A percentile compares a stretch with the other conserved stretches of the same genome.
Conservation (phyloP, 2,888 invertebrate species). For the Dascillus cervinus region DNA sequence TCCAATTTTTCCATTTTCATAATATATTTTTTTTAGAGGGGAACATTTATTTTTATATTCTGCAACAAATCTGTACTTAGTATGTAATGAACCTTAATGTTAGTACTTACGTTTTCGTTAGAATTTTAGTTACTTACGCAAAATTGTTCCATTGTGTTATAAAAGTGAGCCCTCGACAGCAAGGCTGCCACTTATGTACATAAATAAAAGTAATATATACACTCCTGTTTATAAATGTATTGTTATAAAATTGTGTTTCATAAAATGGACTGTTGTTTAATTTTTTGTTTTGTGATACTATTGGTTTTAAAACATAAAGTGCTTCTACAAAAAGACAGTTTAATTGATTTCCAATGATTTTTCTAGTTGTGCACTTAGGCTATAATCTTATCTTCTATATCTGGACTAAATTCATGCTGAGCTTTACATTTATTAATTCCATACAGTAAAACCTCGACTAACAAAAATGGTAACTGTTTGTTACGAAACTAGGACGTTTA, state of each 20-base stretch:
- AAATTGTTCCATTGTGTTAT: no score
- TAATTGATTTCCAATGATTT: constrained; percentile 15
- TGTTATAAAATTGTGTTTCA: constrained; percentile 35
- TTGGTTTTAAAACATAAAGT: constrained; percentile 16
- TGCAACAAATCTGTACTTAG: neutral
- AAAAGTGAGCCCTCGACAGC: constrained; percentile 6
- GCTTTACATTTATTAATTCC: constrained; percentile 9
- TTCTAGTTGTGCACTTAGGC: constrained; percentile 15
- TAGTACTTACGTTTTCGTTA: no score
- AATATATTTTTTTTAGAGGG: no score
- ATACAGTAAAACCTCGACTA: no score
- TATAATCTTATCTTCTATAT: no score
- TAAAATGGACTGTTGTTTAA: constrained; percentile 37
- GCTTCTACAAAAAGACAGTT: constrained; percentile 15
- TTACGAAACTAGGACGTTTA: no score
- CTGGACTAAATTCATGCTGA: constrained; percentile 14
- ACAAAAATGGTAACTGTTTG: no score
- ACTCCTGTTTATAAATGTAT: constrained; percentile 37
- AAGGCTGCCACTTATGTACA: constrained; percentile 20
- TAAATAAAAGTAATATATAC: constrained; percentile 35
- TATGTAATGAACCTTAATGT: neutral
- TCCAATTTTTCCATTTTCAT: no score
- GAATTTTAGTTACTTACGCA: no score
- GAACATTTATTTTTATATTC: no score
- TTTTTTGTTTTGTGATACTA: constrained; percentile 27